Conservation (phyloP, 2,113 vertebrate species). For the Pygoscelis adeliae region DNA sequence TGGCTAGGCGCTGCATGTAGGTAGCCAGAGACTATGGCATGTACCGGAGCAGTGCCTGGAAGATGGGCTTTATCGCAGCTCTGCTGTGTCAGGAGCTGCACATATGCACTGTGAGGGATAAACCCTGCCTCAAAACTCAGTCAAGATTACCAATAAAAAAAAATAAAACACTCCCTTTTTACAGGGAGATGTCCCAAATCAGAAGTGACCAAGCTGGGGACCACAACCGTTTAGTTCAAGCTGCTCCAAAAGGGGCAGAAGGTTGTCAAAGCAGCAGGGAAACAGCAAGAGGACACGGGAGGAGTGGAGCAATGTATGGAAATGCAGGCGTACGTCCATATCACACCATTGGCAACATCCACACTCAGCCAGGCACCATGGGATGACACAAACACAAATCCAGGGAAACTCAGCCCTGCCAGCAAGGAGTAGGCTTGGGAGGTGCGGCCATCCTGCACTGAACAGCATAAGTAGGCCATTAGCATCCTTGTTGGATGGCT, state of each 20-base stretch:
- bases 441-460: neutral
- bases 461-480: neutral
- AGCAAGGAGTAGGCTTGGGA: neutral
- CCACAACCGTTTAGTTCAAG: neutral
- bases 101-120: neutral
- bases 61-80: neutral
- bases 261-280: neutral
- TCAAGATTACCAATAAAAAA: neutral
- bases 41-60: neutral
- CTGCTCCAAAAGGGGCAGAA: neutral
- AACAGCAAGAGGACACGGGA: neutral
- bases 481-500: neutral
- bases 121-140: neutral
- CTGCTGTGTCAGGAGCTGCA: neutral
- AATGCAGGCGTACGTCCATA: fast-evolving
- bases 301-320: fast-evolving
- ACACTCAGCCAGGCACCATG: neutral
- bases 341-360: neutral
- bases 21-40: neutral
- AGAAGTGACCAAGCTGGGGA: neutral
- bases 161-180: neutral
- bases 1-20: neutral
- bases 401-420: neutral
- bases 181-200: neutral
- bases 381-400: neutral